Base-by-base conservation (phyloP, 2,888 invertebrate species). In the Ypsolopha sequella region DNA sequence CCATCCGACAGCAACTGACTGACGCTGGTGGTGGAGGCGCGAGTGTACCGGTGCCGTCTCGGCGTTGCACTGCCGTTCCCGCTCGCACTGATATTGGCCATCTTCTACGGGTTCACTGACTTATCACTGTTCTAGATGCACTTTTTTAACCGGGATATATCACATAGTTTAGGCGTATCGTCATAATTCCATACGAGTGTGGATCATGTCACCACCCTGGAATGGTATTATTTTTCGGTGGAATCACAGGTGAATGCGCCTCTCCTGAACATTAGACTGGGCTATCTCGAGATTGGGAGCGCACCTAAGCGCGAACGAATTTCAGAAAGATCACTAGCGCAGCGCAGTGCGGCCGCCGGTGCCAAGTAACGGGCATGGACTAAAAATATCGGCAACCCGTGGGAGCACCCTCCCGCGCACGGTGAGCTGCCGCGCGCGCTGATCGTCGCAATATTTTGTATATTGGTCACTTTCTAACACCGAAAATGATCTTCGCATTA, bases 1-100 rank as follows among this genome's bases (percentile, higher is more conserved):
- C 95, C 95, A 73, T 96, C 95, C 61, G 92, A 93, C 62, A 96
- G 86, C 65, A 96, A 86, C 79, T 96, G 95, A 58, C 95, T 93
- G 63, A 96, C 94, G 81, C 95, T 95, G 48, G 92, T 89, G 54
- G 93, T 92, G 50, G 95, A 93, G 57, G 90, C 88, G 56, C 95
- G 91, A 59, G 92, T 88, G 80, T 95, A 95, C 59, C 94, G 90
- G 69, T 89, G 90, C 60, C 91, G 89, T 56, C 91, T 88, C 70
- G 73, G 89, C 68, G 79, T 89, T 52, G 80, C 76, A 57, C 77
- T 72, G 55, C 70, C 74, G 63, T 70, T 75, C 61, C 75, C 75
- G 62, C 70, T 74, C 56, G 76, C 68, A 65, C 72, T 76, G 54
- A 84, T 58, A 61, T 73, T 77, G 55, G 85, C 75, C 82, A 84